Evolutionary conservation across 1,140 invertebrate species (phyloP), one percentile per base, ranked within the genome.

Genomic region (Sycophila sp.): DNA sequence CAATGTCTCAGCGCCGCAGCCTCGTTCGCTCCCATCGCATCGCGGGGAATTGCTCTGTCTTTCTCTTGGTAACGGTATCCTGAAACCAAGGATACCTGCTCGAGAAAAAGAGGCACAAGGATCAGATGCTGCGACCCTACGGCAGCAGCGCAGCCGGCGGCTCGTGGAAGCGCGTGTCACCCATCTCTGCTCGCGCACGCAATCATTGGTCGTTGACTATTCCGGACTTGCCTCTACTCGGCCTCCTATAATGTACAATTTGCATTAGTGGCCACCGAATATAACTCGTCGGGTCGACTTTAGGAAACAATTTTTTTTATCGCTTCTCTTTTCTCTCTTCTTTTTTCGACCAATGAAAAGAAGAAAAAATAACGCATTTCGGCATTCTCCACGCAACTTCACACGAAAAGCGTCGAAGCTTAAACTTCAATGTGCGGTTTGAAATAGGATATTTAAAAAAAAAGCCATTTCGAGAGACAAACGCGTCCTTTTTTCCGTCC

Each of bases 1-100:
- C n/a, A n/a, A n/a, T n/a, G n/a, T n/a, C n/a, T n/a, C n/a, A n/a
- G n/a, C n/a, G n/a, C n/a, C n/a, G n/a, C n/a, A n/a, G n/a, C n/a
- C n/a, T n/a, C n/a, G n/a, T n/a, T n/a, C n/a, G n/a, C n/a, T n/a
- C n/a, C n/a, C n/a, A n/a, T n/a, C n/a, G n/a, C n/a, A n/a, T 30
- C 38, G 38, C 38, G 13, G 10, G 42, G 32, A 66, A 58, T 42
- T n/a, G n/a, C n/a, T n/a, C n/a, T n/a, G n/a, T n/a, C n/a, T n/a
- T n/a, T n/a, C 30, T 24, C 36, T 4, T 24, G 45, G 62, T 76
- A 76, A 74, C 74, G 74, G 73, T 76, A 74, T 64, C 60, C 60
- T 36, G 28, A 51, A 66, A 40, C 60, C 55, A 64, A 74, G 73
- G 66, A 72, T 74, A 72, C 47, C 19, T 36, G 26, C 24, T 22